These are phyloP conservation scores for Drymodes brunneopygia DNA, from an alignment of 2,113 vertebrate genomes.

Conservation along the genomic window DNA sequence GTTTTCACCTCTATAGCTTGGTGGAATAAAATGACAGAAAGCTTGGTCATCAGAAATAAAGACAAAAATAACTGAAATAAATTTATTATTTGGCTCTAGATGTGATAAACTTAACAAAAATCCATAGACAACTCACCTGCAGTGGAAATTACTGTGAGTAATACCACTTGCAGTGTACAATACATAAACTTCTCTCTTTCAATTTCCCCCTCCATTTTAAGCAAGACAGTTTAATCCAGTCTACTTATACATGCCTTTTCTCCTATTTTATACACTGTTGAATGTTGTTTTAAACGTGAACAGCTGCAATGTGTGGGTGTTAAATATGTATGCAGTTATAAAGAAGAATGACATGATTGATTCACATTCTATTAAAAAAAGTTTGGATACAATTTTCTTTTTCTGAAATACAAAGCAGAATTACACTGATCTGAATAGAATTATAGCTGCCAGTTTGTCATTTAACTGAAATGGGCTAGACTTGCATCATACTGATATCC, in stretches of 20 bases:
- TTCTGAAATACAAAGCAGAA: not conserved
- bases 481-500: not conserved
- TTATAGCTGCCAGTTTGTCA: not conserved
- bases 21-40: not conserved
- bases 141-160: not conserved
- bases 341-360: not conserved
- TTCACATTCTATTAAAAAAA: not conserved
- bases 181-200: not conserved
- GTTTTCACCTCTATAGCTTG: not conserved
- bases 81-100: not conserved
- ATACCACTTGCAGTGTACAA: not conserved
- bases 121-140: not conserved
- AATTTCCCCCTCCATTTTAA: not conserved
- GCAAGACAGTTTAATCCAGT: not conserved
- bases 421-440: not conserved
- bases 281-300: not conserved
- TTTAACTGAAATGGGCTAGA: not conserved
- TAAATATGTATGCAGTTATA: not conserved
- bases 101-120: not conserved
- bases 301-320: not conserved
- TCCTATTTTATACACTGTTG: not conserved
- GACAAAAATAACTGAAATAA: not conserved
- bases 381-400: not conserved
- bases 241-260: not conserved
- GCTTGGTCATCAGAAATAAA: not conserved